Conservation (phyloP, 2,888 invertebrate genomes). For the Anoplius nigerrimus region DNA sequence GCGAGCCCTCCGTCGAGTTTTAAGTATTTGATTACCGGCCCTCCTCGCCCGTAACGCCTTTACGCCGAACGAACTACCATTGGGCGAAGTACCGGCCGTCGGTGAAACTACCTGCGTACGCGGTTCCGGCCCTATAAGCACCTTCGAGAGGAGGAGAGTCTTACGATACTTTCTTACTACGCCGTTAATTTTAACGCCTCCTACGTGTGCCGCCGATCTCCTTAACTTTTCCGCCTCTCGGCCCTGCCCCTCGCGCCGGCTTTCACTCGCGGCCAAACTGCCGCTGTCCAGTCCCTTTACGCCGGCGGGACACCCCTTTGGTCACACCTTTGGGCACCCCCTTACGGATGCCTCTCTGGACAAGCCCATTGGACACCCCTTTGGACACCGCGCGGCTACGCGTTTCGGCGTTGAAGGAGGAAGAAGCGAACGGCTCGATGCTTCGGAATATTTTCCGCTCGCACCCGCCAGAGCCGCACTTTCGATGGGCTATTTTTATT, state of each 20-base stretch:
- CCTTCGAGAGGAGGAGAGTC: conserved; percentile 40
- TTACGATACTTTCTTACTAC: conserved; percentile 72
- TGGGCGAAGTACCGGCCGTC: conserved; percentile 33
- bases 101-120: conserved; percentile 57
- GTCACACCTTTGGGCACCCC: too few species aligned
- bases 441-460: too few species aligned
- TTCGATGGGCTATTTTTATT: neutral
- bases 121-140: conserved; percentile 47
- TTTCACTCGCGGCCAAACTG: conserved; percentile 2
- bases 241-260: conserved; percentile 5
- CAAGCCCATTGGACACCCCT: too few species aligned
- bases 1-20: conserved; percentile 43
- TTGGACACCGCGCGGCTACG: too few species aligned
- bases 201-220: conserved; percentile 71
- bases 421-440: too few species aligned
- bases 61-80: conserved; percentile 55
- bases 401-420: too few species aligned
- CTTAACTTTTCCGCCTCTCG: neutral
- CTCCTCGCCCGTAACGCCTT: conserved; percentile 62
- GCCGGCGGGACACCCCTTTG: too few species aligned
- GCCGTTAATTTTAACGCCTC: conserved; percentile 74
- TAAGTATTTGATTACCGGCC: conserved; percentile 72
- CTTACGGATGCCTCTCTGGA: too few species aligned
- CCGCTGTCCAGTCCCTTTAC: too few species aligned
- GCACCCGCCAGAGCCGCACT: neutral